A percentile compares a stretch with the other conserved stretches of the same genome.
Evolutionary conservation across 2,113 vertebrate species (phyloP).

Genomic region (Vicugna pacos): DNA sequence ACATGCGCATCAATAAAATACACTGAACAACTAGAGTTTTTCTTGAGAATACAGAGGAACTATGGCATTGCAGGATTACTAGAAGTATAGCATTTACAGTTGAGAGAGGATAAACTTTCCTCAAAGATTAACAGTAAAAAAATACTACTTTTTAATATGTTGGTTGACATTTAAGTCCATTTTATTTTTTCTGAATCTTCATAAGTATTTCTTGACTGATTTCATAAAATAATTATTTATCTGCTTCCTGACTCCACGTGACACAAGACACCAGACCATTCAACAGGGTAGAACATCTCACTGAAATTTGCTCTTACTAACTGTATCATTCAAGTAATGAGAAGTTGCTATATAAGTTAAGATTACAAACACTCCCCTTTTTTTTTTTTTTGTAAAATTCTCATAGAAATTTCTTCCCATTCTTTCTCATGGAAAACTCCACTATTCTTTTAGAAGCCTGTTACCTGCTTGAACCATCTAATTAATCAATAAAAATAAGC

Average conservation of each 20-base stretch:
- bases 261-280: neutral
- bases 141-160: neutral
- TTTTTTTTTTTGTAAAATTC: neutral
- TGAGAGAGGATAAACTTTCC: neutral
- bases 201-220: neutral
- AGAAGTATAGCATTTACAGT: neutral
- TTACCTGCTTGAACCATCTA: neutral
- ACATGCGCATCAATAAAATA: neutral
- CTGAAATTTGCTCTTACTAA: neutral
- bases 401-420: neutral
- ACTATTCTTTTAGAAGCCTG: neutral
- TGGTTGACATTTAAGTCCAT: neutral
- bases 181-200: neutral
- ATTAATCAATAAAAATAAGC: neutral
- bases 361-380: neutral
- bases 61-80: neutral
- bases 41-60: conserved; percentile 42
- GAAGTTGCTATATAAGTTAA: neutral
- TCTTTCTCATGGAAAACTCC: neutral
- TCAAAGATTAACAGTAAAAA: neutral
- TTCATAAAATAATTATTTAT: neutral
- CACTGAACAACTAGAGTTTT: neutral
- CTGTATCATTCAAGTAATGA: neutral
- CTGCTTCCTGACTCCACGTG: neutral
- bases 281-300: neutral